Conservation (phyloP, 2,797 vertebrate genomes). For the Buphagus erythrorhynchus region DNA sequence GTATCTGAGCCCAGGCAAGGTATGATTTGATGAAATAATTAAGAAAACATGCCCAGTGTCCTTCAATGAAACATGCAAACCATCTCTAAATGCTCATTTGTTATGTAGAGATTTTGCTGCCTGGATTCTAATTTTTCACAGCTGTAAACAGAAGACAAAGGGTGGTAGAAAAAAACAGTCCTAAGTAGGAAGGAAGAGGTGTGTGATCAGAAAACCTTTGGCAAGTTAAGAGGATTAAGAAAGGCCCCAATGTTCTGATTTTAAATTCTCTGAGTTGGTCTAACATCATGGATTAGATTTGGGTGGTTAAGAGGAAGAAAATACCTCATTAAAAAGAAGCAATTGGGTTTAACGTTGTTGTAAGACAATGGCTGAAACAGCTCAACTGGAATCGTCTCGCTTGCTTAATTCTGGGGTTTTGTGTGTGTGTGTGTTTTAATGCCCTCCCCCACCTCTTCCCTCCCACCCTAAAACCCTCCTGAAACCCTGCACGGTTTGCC, state of each 20-base stretch:
- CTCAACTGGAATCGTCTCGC: slow-evolving; percentile 71
- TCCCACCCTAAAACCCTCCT: not conserved
- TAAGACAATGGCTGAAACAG: slow-evolving; percentile 67
- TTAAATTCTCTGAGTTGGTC: slow-evolving; percentile 25
- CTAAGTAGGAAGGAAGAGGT: slow-evolving; percentile 64
- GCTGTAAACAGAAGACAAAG: slow-evolving; percentile 67
- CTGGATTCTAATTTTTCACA: slow-evolving; percentile 72
- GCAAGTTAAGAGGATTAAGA: slow-evolving; percentile 64
- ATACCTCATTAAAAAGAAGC: slow-evolving; percentile 71
- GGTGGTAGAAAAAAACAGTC: not conserved
- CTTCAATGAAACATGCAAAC: slow-evolving; percentile 36
- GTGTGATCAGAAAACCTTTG: slow-evolving; percentile 39
- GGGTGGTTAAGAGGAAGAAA: slow-evolving; percentile 70
- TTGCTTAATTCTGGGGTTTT: slow-evolving; percentile 60
- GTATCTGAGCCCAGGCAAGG: not conserved
- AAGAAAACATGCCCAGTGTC: slow-evolving; percentile 52
- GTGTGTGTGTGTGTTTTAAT: slow-evolving; percentile 6
- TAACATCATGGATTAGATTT: slow-evolving; percentile 66
- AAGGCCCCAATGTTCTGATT: slow-evolving; percentile 23
- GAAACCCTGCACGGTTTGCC: not conserved
- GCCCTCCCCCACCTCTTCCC: slow-evolving; percentile 43
- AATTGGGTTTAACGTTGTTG: slow-evolving; percentile 66
- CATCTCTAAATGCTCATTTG: slow-evolving; percentile 19
- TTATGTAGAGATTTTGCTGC: slow-evolving; percentile 11
- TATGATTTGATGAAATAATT: slow-evolving; percentile 53